Percentiles rank a stretch among this genome's conserved stretches.
Evolutionary conservation across 2,113 vertebrate species (phyloP).

Genomic region (Physeter macrocephalus): DNA sequence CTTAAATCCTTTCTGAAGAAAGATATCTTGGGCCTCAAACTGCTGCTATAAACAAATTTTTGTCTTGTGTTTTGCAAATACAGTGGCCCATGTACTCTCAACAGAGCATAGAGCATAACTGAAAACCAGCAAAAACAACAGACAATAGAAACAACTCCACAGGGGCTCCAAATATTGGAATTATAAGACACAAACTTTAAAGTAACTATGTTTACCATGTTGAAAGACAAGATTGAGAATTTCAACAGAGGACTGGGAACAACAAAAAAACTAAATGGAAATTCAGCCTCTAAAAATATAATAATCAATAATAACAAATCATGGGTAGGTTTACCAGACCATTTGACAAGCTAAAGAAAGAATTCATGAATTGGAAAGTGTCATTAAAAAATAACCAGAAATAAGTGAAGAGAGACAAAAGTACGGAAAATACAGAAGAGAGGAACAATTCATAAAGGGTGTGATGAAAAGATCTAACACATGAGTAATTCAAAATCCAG

Average conservation of each 20-base stretch:
- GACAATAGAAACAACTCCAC: not conserved
- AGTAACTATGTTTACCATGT: not conserved
- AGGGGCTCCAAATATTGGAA: not conserved
- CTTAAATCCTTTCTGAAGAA: not conserved
- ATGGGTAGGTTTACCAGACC: not conserved
- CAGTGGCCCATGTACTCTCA: not conserved
- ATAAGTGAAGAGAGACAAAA: not conserved
- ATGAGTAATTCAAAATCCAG: not conserved
- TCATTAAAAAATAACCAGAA: not conserved
- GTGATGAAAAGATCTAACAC: not conserved
- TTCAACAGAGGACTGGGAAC: not conserved
- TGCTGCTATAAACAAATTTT: not conserved
- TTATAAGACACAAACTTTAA: not conserved
- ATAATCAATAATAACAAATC: not conserved
- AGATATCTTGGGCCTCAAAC: not conserved
- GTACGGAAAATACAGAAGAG: not conserved
- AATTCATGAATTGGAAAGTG: conserved; percentile 10
- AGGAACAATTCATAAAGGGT: not conserved
- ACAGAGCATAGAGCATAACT: not conserved
- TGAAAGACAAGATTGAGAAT: not conserved
- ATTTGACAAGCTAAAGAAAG: not conserved
- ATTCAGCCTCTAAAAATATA: not conserved
- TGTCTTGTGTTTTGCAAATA: not conserved
- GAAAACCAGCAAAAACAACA: not conserved
- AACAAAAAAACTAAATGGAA: not conserved